Evolutionary conservation across 2,888 invertebrate genomes (phyloP).

Genomic region (Nomada lathburiana): DNA sequence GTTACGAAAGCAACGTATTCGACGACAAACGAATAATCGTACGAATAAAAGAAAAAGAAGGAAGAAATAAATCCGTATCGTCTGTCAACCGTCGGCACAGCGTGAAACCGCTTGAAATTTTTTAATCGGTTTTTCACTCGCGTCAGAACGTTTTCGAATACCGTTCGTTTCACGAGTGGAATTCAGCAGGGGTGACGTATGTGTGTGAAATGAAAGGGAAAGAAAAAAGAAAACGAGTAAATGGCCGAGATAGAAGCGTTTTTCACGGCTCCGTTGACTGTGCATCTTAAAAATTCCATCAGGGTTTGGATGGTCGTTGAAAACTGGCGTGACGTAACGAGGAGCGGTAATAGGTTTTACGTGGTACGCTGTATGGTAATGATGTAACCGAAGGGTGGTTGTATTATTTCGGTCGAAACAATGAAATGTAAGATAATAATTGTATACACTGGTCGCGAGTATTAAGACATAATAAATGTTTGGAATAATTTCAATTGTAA

Average conservation of each 20-base stretch:
- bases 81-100: background rate
- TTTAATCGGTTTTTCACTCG: conserved; percentile 16
- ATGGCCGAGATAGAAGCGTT: background rate
- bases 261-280: background rate
- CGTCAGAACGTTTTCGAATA: conserved; percentile 8
- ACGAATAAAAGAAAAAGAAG: background rate
- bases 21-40: conserved; percentile 34
- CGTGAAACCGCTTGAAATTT: background rate
- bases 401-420: background rate
- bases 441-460: no score
- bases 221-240: conserved; percentile 2
- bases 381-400: background rate
- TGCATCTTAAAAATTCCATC: background rate
- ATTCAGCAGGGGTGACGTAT: background rate
- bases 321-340: no score
- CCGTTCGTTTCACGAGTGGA: conserved; percentile 11
- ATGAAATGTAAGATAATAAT: no score
- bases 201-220: background rate
- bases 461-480: background rate
- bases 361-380: background rate
- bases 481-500: background rate
- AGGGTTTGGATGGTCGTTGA: background rate
- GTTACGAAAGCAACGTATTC: conserved; percentile 38
- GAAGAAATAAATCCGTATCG: no score
- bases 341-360: no score